These are phyloP conservation scores for Drosophila kambysellisi DNA, from an alignment of 2,888 invertebrate genomes.

Conservation along the genomic window DNA sequence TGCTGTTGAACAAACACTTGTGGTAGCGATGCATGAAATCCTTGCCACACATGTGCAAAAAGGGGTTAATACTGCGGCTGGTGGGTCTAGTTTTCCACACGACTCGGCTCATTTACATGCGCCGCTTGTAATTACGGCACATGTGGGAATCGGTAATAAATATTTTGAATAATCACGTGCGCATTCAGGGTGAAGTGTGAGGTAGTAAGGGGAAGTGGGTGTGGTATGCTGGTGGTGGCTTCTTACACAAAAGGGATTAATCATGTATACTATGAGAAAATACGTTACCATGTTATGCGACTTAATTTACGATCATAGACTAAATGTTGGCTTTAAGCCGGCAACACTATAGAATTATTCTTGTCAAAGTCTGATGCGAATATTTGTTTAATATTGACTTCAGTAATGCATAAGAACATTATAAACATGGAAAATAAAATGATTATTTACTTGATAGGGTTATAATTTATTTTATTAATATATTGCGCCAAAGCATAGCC, in stretches of 20 bases:
- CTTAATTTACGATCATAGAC: constrained; percentile 32
- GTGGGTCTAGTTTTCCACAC: constrained; percentile 48
- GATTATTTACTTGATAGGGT: not conserved
- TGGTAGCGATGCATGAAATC: constrained; percentile 55
- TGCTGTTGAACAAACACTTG: constrained; percentile 32
- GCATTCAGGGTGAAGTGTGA: not conserved
- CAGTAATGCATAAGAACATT: not conserved
- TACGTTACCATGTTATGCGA: not conserved
- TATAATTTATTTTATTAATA: not conserved
- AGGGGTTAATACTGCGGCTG: constrained; percentile 71
- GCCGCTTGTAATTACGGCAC: constrained; percentile 47
- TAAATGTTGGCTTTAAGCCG: not conserved
- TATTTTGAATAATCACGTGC: constrained; percentile 61
- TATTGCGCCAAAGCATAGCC: not conserved
- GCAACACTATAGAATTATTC: not conserved
- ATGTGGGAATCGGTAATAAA: constrained; percentile 56
- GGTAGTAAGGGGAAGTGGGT: not conserved
- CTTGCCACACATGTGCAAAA: constrained; percentile 61
- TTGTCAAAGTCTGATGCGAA: not conserved
- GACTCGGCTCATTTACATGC: constrained; percentile 54
- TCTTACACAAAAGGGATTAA: constrained; percentile 29
- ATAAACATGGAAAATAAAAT: not conserved
- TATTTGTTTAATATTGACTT: not conserved
- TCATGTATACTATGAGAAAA: constrained; percentile 12
- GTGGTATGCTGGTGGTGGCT: constrained; percentile 12